Base-by-base conservation (phyloP, 2,113 vertebrate genomes). In the Boleophthalmus pectinirostris region DNA sequence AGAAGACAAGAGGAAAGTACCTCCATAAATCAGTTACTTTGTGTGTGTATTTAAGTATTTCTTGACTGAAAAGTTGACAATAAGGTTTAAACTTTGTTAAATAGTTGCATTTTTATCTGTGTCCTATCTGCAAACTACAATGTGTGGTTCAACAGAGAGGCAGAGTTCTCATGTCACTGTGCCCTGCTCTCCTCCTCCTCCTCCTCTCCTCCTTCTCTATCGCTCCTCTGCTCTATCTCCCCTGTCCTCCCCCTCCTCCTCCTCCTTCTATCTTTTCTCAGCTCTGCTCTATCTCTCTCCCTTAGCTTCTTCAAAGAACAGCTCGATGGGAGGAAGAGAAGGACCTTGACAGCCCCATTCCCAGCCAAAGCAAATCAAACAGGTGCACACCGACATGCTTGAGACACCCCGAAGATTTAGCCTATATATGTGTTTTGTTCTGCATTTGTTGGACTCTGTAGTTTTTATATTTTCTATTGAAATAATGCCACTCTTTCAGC, bases 341-440 rank as follows among this genome's bases (percentile, higher is more conserved):
- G 71, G 84, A 69, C 64, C 74, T 79, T 66, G 16, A 56, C 35
- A 70, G 66, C 51, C 92, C 92, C 91, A 82, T 90, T 78, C 58
- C 75, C 86, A 89, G 88, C 82, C 90, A 89, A 77, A 89, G 87
- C 80, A 86, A 78, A 56, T 70, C 69, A 66, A 78, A 60, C 85
- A 85, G 74, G 82, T 81, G 74, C 84, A 68, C 24, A 25, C 53
- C 6, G 49, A 23, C 68, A 67, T 66, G n/a, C 16, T 20, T 51
- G 2, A 29, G 29, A 29, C 2, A 29, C 29, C 29, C 29, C 29
- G 29, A 2, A 29, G 4, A 29, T 4, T 29, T 29, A 2, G 2
- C 29, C 29, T 4, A 29, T 4, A 29, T 29, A 29, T 4, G 29
- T 29, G 29, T 29, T 54, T n/a, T 8, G 20, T n/a, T 54, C 51